Percentiles rank a stretch among this genome's conserved stretches.
Conservation (phyloP, 2,888 invertebrate genomes). For the Balanococcus diminutus region DNA sequence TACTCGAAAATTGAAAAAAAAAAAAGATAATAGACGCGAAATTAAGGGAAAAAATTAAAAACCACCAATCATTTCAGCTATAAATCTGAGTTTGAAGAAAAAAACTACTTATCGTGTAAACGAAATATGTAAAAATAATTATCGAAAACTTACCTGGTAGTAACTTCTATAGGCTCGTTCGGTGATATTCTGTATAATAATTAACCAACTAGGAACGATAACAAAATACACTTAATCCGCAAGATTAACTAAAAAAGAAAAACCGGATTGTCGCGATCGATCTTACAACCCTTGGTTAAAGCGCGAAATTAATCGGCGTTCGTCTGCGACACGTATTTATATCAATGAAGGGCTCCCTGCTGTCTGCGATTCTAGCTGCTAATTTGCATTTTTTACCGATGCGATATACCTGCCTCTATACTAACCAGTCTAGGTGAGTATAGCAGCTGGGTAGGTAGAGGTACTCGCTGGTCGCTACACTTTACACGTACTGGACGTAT, state of each 20-base stretch:
- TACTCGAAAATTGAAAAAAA: neutral
- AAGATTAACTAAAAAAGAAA: neutral
- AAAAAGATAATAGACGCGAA: neutral
- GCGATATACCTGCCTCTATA: neutral
- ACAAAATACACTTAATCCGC: neutral
- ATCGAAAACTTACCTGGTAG: neutral
- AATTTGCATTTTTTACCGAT: slow-evolving; percentile 42
- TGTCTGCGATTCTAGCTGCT: slow-evolving; percentile 32
- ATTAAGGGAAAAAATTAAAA: neutral
- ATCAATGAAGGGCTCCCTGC: slow-evolving; percentile 51
- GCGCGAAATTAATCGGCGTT: slow-evolving; percentile 46
- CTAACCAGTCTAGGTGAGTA: neutral
- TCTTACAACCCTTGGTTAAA: slow-evolving; percentile 6
- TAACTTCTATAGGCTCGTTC: neutral
- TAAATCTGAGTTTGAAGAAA: neutral
- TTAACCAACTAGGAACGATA: slow-evolving; percentile 5
- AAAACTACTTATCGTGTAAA: neutral
- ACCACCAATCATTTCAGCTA: neutral
- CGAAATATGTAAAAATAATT: neutral
- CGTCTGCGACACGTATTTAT: slow-evolving; percentile 50
- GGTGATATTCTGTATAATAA: neutral
- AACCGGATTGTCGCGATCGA: slow-evolving; percentile 48
- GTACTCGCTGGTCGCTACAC: neutral
- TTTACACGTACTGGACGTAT: too few relatives aligned
- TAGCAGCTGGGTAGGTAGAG: neutral